These are phyloP conservation scores for Spongilla lacustris DNA, from an alignment of 37 sponge, comb jelly and placozoan genomes.

Conservation along the genomic window DNA sequence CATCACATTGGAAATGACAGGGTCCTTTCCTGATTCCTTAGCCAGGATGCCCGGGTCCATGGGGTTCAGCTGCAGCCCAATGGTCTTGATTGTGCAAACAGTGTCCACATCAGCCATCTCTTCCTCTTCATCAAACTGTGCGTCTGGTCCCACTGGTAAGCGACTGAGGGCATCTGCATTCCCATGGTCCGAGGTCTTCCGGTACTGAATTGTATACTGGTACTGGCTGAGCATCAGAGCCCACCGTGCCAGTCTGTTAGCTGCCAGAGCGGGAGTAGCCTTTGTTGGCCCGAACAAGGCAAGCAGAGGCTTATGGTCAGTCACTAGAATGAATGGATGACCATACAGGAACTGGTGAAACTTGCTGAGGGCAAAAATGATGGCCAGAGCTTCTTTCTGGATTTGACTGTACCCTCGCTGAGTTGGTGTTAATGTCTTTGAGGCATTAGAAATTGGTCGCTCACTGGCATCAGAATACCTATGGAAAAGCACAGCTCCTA, in stretches of 20 bases:
- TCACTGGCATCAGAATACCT: not conserved
- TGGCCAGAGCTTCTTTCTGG: constrained; percentile 19
- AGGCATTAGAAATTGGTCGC: constrained; percentile 5
- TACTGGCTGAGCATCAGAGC: constrained; percentile 3
- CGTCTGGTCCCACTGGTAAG: no score
- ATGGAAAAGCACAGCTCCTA: constrained; percentile 17
- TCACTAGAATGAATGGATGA: constrained; percentile 1
- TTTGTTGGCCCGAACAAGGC: not conserved
- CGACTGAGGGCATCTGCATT: not conserved
- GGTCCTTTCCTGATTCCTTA: not conserved
- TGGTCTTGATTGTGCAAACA: no score
- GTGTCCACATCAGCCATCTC: no score
- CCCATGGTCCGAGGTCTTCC: not conserved
- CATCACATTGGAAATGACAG: constrained; percentile 24
- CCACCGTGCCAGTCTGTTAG: constrained; percentile 16
- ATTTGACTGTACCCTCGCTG: constrained; percentile 12
- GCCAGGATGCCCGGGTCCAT: no score
- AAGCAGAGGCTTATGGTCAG: constrained; percentile 37
- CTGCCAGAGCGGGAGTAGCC: not conserved
- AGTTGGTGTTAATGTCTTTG: not conserved
- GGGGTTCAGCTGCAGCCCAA: no score
- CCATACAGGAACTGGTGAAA: constrained; percentile 23
- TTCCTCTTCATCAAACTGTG: no score
- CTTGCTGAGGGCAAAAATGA: not conserved
- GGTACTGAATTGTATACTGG: not conserved